Evolutionary conservation across 1,140 invertebrate genomes (phyloP), one percentile per base, ranked within the genome.

Genomic region (Drosophila asahinai): DNA sequence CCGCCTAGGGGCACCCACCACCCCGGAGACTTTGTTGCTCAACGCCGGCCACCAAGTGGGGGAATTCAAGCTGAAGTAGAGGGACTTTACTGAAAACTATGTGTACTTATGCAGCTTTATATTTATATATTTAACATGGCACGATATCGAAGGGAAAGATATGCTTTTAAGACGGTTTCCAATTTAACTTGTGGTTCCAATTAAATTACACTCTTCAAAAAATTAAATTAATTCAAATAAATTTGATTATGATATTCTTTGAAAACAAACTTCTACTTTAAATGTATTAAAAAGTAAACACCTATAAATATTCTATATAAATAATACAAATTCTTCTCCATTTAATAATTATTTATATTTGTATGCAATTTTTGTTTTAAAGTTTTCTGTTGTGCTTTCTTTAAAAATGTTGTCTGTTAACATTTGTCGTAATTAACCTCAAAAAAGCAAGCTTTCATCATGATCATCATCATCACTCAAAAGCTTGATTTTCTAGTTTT

Each of bases 1-100:
- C 40, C 94, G 94, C 27, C 68, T 93, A 84, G 94, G 94, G 76
- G 94, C 93, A 5, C 94, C 94, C 2, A 93, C 93, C 48, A 94
- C 93, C 5, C 87, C 93, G 0, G 94, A 94, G 74, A 89, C 91
- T 8, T 81, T 94, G 54, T 71, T 93, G 17, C 65, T 93, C 0
- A 81, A 92, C 52, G 86, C 93, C 14, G 93, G 83, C 4, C 87
- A 80, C 54, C 79, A 93, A 58, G 55, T 90, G 1, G 51, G 67
- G 30, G 58, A 60, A 9, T 87, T 89, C 38, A 78, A 57, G n/a
- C 55, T 87, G 11, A 89, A 89, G 38, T 87, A 77, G 22, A 36
- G 19, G 3, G n/a, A 11, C 0, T 14, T 42, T 19, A 15, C 11
- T 12, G 0, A 14, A 42, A 43, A 36, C 5, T 30, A 14, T 15